Conservation (phyloP, 1,140 invertebrate species). For the Drosophila kikkawai region DNA sequence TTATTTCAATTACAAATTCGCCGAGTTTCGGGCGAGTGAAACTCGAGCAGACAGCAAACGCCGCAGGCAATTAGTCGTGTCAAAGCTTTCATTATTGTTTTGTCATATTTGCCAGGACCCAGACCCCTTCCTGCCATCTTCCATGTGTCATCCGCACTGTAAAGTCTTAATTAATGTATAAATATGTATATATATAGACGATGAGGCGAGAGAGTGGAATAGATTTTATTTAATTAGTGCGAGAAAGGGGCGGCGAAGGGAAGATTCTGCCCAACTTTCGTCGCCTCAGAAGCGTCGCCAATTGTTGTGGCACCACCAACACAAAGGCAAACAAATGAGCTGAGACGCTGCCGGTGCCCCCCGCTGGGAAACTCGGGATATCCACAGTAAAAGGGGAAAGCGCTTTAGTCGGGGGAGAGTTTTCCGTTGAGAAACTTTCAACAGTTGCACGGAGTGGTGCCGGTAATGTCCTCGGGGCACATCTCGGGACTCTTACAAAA, state of each 20-base stretch:
- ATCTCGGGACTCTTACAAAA: slow-evolving; percentile 18
- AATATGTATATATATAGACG: slow-evolving; percentile 69
- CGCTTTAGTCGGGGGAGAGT: slow-evolving; percentile 33
- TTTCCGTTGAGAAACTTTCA: slow-evolving; percentile 50
- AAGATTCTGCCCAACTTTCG: slow-evolving; percentile 51
- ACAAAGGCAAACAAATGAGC: slow-evolving; percentile 78
- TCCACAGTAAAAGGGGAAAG: slow-evolving; percentile 16
- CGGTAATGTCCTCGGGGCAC: slow-evolving; percentile 39
- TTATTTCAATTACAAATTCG: slow-evolving; percentile 83
- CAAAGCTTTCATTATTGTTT: slow-evolving; percentile 84
- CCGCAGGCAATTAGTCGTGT: slow-evolving; percentile 83
- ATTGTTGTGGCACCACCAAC: slow-evolving; percentile 78
- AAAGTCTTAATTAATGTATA: slow-evolving; percentile 82
- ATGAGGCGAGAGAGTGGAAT: slow-evolving; percentile 58
- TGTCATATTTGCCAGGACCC: slow-evolving; percentile 74
- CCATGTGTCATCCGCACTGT: slow-evolving; percentile 71
- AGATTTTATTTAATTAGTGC: slow-evolving; percentile 81
- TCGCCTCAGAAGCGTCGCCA: slow-evolving; percentile 65
- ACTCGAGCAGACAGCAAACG: slow-evolving; percentile 75
- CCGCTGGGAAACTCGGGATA: slow-evolving; percentile 31
- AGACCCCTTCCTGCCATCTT: slow-evolving; percentile 1
- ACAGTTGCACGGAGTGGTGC: slow-evolving; percentile 38
- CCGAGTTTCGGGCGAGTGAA: slow-evolving; percentile 45
- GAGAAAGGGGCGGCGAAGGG: slow-evolving; percentile 7
- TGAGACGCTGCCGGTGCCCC: slow-evolving; percentile 27